Conservation (phyloP, 1,140 invertebrate genomes). For the Penaeus indicus region DNA sequence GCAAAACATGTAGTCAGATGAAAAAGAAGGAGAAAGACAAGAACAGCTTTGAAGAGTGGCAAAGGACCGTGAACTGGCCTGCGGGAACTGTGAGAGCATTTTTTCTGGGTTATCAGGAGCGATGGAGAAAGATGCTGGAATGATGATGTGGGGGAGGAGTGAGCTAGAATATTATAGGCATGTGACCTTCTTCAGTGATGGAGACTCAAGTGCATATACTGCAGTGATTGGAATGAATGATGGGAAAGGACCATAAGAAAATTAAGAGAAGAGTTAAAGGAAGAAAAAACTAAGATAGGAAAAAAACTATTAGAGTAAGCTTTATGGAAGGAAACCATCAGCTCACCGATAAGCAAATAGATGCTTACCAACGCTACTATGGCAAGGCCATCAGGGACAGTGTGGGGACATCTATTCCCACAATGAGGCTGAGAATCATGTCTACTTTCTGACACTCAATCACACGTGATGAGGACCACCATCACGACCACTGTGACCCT, state of each 20-base stretch:
- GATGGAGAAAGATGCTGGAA: too few relatives aligned
- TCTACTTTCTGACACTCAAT: not conserved
- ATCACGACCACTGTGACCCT: not conserved
- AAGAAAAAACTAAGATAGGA: not conserved
- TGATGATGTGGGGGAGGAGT: too few relatives aligned
- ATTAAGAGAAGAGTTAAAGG: not conserved
- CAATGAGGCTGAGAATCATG: slow-evolving; percentile 5
- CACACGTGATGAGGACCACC: not conserved
- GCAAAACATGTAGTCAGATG: too few relatives aligned
- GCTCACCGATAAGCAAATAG: slow-evolving; percentile 27
- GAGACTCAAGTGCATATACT: too few relatives aligned
- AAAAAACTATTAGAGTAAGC: not conserved
- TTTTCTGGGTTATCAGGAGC: too few relatives aligned
- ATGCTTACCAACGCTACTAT: slow-evolving; percentile 7
- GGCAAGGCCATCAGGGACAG: slow-evolving; percentile 1
- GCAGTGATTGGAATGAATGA: not conserved
- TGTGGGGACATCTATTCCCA: not conserved
- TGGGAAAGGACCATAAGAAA: slow-evolving; percentile 32
- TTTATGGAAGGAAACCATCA: slow-evolving; percentile 13
- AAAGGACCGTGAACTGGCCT: too few relatives aligned
- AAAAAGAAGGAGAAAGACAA: too few relatives aligned
- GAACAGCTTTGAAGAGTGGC: too few relatives aligned
- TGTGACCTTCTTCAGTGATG: too few relatives aligned
- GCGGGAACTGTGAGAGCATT: too few relatives aligned
- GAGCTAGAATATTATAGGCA: too few relatives aligned